These are phyloP conservation scores for Tenebrio molitor DNA, from an alignment of 1,140 invertebrate species.

Conservation along the genomic window DNA sequence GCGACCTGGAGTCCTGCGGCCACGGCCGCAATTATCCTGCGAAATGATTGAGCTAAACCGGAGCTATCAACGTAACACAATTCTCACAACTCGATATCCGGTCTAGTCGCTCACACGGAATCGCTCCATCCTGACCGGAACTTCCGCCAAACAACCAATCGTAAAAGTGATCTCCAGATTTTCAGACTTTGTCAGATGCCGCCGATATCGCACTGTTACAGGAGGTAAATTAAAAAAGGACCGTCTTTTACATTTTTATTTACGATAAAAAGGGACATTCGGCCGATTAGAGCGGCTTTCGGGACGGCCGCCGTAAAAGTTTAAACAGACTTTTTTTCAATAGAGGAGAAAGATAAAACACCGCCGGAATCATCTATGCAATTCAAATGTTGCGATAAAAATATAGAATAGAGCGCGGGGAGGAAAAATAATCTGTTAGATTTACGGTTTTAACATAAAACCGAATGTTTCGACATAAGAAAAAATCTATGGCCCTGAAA, in stretches of 20 bases:
- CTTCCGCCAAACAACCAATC: slow-evolving; percentile 13
- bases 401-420: neutral
- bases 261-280: slow-evolving; percentile 9
- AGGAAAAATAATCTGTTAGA: slow-evolving; percentile 18
- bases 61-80: slow-evolving; percentile 46
- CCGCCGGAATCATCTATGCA: neutral
- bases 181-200: slow-evolving; percentile 12
- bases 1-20: slow-evolving; percentile 2
- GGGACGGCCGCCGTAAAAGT: slow-evolving; percentile 2
- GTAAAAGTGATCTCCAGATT: slow-evolving; percentile 12
- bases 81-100: slow-evolving; percentile 47
- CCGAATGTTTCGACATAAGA: neutral
- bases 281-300: neutral
- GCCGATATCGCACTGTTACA: neutral
- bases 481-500: neutral
- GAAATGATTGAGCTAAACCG: slow-evolving; percentile 47
- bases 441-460: slow-evolving; percentile 20
- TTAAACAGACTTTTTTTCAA: slow-evolving; percentile 6
- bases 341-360: neutral
- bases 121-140: slow-evolving; percentile 18
- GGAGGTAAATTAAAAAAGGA: slow-evolving; percentile 15
- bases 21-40: slow-evolving; percentile 29
- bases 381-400: slow-evolving; percentile 1
- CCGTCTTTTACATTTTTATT: slow-evolving; percentile 17
- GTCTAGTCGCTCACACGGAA: slow-evolving; percentile 14